Base-by-base conservation (phyloP, 1,140 invertebrate genomes). In the Homalodisca vitripennis region DNA sequence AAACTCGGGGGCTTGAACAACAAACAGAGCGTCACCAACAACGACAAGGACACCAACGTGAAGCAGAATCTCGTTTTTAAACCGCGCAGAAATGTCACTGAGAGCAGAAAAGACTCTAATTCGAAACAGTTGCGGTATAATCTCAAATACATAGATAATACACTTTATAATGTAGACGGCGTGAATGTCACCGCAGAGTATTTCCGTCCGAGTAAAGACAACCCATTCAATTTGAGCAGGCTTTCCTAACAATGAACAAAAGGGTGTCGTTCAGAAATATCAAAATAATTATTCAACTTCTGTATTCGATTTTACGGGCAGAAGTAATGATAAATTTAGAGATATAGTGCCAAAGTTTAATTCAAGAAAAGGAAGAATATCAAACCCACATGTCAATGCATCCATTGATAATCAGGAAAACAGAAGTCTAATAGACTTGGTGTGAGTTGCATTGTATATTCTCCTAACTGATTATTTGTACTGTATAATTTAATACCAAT, bases 311-410 rank as follows among this genome's bases (percentile, higher is more conserved):
- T 60, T 27, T 27, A 10, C 24, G 13, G 55, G 55, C 24, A 60
- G 55, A 27, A 60, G 26, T n/a, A 60, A 60, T 60, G 55, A 60
- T 60, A 60, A 60, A n/a, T 60, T 27, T 27, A 60, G 55, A 60
- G 55, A 60, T 27, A 27, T 60, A 30, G 26, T 60, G 12, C 26
- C 55, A 29, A 60, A 60, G 3, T 60, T 60, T 6, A 27, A 60
- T 60, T 6, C 27, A 60, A 60, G 55, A n/a, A 26, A 60, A 30
- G 55, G 55, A 12, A 60, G 24, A 30, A 24, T 27, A 2, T 26
- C 26, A 3, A 27, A 26, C 29, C 10, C 24, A 6, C n/a, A 3
- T 20, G 17, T 22, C n/a, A 51, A 51, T n/a, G 3, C 48, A 14
- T 51, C 34, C 34, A 41, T 6, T n/a, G n/a, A n/a, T n/a, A n/a